Base-by-base conservation (phyloP, 2,888 invertebrate genomes). In the Eristalinus aeneus region DNA sequence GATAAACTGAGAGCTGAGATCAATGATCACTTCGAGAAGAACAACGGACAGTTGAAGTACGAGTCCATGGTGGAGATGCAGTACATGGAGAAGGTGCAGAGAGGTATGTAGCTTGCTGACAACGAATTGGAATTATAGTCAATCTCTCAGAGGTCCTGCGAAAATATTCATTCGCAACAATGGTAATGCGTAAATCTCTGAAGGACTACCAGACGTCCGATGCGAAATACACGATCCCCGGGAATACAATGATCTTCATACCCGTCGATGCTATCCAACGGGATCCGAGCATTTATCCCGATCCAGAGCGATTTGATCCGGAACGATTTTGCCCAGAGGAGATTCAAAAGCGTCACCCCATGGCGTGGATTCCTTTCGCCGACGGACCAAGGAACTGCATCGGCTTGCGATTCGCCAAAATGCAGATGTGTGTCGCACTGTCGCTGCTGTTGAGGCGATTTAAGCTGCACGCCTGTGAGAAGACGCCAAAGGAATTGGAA, bases 221-320 rank as follows among this genome's bases (percentile, higher is more conserved):
- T 84, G 93, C 92, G 0, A 91, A 93, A 12, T 90, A 93, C 73
- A 90, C 92, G 0, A 93, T 94, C 71, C 93, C 93, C 61, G 92
- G 93, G 5, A 88, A 88, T 0, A 88, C 82, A 23, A 69, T 67
- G 0, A 67, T 90, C 0, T 65, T 89, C 0, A 89, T 90, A 65
- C 89, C 90, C 0, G 77, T 88, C 0, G 80, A 93, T 72, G 93
- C 93, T 0, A 93, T 95, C 76, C 95, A 95, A 73, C 93, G 93
- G 90, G 94, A 94, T 88, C 90, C 91, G 0, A 88, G 90, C 11
- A 89, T 91, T 22, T 93, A 91, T 86, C 91, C 91, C 0, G 92
- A 95, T 6, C 95, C 95, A 0, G 92, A 94, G 2, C 93, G 92
- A 63, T 95, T 95, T 79, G 93, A 94, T 23, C 95, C 95, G 0